phyloP scores from a whole-genome alignment of 2,797 vertebrate species.

The Hylomyscus alleni region DNA sequence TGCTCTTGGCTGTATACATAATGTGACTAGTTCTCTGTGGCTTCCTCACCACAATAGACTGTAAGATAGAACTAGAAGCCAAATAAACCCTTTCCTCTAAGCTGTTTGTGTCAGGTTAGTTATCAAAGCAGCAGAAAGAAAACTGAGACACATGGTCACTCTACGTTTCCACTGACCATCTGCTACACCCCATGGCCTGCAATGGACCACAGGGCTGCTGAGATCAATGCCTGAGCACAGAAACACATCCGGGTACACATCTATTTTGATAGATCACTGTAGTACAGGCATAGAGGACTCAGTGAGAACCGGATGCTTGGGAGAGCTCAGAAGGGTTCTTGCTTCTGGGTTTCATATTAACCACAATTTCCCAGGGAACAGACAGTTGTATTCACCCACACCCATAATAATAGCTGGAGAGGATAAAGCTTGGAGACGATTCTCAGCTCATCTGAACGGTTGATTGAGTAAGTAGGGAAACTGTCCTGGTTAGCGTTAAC shows the following conservation, averaged over 20 bases:
- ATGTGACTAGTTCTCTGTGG: background rate
- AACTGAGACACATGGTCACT: background rate
- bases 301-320: background rate
- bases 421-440: background rate
- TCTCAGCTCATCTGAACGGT: slow-evolving; percentile 19
- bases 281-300: background rate
- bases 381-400: background rate
- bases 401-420: background rate
- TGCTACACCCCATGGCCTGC: background rate
- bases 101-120: background rate
- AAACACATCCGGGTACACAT: background rate
- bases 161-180: background rate
- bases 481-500: background rate
- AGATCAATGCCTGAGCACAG: background rate
- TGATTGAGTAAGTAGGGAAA: background rate
- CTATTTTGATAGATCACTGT: background rate
- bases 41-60: background rate
- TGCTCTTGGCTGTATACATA: background rate
- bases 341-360: background rate
- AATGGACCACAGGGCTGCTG: background rate
- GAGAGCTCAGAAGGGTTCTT: slow-evolving; percentile 20
- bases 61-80: background rate
- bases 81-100: background rate
- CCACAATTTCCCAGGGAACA: background rate
- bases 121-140: background rate